Evolutionary conservation across 64 coral and sea anemone genomes (phyloP).

Genomic region (Dendrophyllia cribrosa): DNA sequence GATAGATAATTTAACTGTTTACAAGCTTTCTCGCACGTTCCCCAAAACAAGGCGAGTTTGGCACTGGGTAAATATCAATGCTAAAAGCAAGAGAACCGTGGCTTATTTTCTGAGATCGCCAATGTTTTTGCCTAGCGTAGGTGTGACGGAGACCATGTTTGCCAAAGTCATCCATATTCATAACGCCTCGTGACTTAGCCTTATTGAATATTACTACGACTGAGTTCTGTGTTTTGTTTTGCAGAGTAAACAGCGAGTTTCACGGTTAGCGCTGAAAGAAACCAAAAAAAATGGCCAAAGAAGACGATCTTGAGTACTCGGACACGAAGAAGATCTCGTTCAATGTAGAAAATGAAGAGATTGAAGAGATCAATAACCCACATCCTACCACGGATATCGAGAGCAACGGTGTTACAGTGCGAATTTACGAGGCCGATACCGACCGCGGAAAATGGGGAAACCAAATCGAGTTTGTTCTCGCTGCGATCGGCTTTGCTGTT

Average conservation of each 20-base stretch:
- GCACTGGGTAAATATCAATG: background rate
- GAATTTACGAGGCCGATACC: constrained; percentile 31
- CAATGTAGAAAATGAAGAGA: constrained; percentile 27
- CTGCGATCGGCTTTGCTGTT: constrained; percentile 87
- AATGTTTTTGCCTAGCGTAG: background rate
- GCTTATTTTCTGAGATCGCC: no score
- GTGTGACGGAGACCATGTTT: background rate
- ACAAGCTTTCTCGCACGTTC: no score
- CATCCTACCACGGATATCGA: constrained; percentile 49
- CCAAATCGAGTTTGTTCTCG: constrained; percentile 84
- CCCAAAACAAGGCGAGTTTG: background rate
- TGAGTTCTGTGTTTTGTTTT: constrained; percentile 14
- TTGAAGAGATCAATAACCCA: constrained; percentile 26
- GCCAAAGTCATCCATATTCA: constrained; percentile 29
- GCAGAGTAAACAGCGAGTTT: constrained; percentile 33
- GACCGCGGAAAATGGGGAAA: constrained; percentile 90
- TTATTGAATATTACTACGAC: background rate
- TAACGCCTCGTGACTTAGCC: background rate
- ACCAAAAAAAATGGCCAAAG: constrained; percentile 31
- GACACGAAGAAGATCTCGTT: constrained; percentile 36
- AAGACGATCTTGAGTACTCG: constrained; percentile 43
- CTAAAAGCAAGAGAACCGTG: background rate
- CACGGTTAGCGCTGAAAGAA: background rate
- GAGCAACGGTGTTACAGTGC: constrained; percentile 40
- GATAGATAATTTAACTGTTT: background rate